A percentile compares a stretch with the other conserved stretches of the same genome.
phyloP scores from a whole-genome alignment of 92 coral and sea anemone species.

The Porites cylindrica region DNA sequence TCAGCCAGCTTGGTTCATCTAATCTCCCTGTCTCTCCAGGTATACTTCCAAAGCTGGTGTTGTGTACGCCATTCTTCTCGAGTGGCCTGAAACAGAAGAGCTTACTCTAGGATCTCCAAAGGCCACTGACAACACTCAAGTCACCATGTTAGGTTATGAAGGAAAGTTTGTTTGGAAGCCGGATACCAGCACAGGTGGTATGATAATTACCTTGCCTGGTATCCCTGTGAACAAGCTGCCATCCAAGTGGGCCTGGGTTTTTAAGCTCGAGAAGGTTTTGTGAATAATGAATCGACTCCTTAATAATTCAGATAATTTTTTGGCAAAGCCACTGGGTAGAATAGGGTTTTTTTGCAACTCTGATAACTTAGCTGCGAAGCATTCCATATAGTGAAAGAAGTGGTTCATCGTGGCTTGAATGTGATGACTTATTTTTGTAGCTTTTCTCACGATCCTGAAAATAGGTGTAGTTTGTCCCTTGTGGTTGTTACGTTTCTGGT shows the following conservation, averaged over 20 bases:
- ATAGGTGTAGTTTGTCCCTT: no score
- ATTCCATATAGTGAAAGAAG: no score
- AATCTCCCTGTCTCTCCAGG: constrained; percentile 49
- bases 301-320: no score
- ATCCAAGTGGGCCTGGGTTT: constrained; percentile 95
- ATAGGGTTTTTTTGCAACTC: no score
- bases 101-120: constrained; percentile 74
- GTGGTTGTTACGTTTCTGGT: no score
- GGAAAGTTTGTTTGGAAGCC: constrained; percentile 81
- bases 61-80: constrained; percentile 86
- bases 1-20: no score
- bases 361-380: no score
- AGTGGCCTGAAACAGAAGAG: constrained; percentile 83
- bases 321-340: no score
- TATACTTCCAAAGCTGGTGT: constrained; percentile 79
- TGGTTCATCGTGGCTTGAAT: no score
- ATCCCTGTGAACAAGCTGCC: constrained; percentile 84
- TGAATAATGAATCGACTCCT: not conserved
- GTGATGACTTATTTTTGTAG: no score
- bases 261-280: constrained; percentile 66
- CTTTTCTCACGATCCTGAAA: no score
- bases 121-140: constrained; percentile 53
- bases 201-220: constrained; percentile 78
- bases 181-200: constrained; percentile 60
- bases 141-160: constrained; percentile 88